Conservation (phyloP, 1,140 invertebrate genomes). For the Phymorhynchus buccinoides region DNA sequence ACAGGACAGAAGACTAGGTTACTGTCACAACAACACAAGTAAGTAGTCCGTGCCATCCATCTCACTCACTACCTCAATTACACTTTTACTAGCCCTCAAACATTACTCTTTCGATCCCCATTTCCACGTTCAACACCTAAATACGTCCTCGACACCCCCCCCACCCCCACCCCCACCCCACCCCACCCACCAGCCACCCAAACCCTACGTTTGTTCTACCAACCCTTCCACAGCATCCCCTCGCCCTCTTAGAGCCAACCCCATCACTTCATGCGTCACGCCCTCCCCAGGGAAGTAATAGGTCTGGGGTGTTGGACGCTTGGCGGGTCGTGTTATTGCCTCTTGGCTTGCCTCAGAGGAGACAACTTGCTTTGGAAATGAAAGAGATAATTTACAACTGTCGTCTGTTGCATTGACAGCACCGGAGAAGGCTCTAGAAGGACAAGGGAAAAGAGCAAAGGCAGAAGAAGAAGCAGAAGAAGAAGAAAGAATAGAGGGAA, state of each 20-base stretch:
- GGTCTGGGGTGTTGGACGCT: constrained; percentile 24
- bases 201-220: not conserved
- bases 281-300: constrained; percentile 7
- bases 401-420: constrained; percentile 37
- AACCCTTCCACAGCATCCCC: not conserved
- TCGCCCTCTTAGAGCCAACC: not conserved
- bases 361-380: constrained; percentile 37
- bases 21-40: too few species aligned
- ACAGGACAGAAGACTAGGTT: too few species aligned
- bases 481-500: constrained; percentile 12
- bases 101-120: too few species aligned
- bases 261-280: not conserved
- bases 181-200: too few species aligned
- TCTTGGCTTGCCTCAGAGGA: constrained; percentile 8
- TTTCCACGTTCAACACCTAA: not conserved
- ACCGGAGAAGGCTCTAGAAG: not conserved
- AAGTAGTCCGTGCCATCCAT: too few species aligned
- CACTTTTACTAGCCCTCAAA: not conserved
- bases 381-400: constrained; percentile 40
- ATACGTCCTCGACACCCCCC: not conserved
- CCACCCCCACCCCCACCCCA: not conserved
- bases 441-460: not conserved
- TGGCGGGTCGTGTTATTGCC: constrained; percentile 26
- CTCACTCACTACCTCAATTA: not conserved
- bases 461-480: not conserved